Evolutionary conservation across 1,140 invertebrate genomes (phyloP), one percentile per base, ranked within the genome.

Genomic region (Drosophila pseudoobscura): DNA sequence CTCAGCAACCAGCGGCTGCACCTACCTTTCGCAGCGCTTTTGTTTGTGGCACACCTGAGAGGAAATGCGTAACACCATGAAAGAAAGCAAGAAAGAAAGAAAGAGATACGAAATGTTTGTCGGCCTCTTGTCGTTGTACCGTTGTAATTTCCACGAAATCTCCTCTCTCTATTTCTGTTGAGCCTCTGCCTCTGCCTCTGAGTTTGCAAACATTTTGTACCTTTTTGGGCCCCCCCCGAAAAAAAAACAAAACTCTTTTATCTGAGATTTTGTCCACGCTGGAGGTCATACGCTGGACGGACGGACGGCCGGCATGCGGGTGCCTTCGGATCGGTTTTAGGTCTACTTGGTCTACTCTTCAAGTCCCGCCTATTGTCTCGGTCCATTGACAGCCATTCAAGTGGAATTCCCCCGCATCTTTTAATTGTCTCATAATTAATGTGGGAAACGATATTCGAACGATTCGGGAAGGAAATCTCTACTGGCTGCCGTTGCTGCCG

Each of bases 361-460:
- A 70, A 83, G 79, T 75, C 2, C 9, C 69, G 59, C 46, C 51
- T 65, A 85, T 87, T 87, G 82, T 87, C 22, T 59, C 47, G 68
- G 51, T 59, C 74, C 69, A 87, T 82, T 80, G 82, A 78, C 78
- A 82, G 82, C 51, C 77, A 68, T 82, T 87, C 78, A 82, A 87
- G 82, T 87, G 82, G 83, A 88, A 61, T 78, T 82, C 78, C 78
- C 83, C 54, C 11, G 59, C 66, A 46, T 83, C 51, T 77, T 80
- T 87, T 85, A 87, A 88, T 87, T 87, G 82, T 88, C 65, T 62
- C 83, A 82, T 87, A 87, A 87, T 87, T 87, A 87, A 87, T 87
- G 82, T 87, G 82, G 82, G 82, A 87, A 85, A 66, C 51, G 65
- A 70, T 63, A 39, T 9, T 39, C 29, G 43, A 43, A 22, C 43